Conservation (phyloP, 2,888 invertebrate genomes). For the Volucella bombylans region DNA sequence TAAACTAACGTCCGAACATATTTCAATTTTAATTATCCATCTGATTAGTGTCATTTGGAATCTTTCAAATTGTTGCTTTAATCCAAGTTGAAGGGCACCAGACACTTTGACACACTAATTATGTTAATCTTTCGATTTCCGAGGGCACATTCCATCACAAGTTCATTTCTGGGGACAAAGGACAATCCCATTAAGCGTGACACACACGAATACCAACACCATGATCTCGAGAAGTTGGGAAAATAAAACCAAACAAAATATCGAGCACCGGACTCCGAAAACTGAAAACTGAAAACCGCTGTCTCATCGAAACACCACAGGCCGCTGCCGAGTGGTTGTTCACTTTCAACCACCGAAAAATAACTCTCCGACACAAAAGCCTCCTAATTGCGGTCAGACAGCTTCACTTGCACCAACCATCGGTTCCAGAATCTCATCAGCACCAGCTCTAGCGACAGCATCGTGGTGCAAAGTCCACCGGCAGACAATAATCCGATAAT, state of each 20-base stretch:
- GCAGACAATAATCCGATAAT: conserved; percentile 72
- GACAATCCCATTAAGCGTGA: conserved; percentile 44
- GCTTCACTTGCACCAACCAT: neutral
- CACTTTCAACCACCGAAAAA: conserved; percentile 21
- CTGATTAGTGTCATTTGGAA: conserved; percentile 55
- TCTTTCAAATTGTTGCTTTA: conserved; percentile 10
- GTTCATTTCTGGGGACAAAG: conserved; percentile 42
- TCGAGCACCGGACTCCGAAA: conserved; percentile 2
- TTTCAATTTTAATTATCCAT: conserved; percentile 65
- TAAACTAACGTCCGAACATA: conserved; percentile 36
- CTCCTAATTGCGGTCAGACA: conserved; percentile 58
- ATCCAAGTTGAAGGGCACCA: conserved; percentile 20
- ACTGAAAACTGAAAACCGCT: conserved; percentile 39
- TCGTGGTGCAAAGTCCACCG: conserved; percentile 44
- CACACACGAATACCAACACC: conserved; percentile 4
- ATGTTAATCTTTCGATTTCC: conserved; percentile 51
- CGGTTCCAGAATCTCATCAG: no score
- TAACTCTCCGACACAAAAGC: conserved; percentile 46
- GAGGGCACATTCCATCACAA: conserved; percentile 45
- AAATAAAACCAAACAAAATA: neutral
- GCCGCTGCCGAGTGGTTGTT: neutral
- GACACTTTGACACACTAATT: conserved; percentile 57
- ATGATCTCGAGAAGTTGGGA: neutral
- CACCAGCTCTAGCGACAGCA: no score
- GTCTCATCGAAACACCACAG: conserved; percentile 50